These are phyloP conservation scores for Eilema depressum DNA, from an alignment of 2,888 invertebrate species.

Conservation along the genomic window DNA sequence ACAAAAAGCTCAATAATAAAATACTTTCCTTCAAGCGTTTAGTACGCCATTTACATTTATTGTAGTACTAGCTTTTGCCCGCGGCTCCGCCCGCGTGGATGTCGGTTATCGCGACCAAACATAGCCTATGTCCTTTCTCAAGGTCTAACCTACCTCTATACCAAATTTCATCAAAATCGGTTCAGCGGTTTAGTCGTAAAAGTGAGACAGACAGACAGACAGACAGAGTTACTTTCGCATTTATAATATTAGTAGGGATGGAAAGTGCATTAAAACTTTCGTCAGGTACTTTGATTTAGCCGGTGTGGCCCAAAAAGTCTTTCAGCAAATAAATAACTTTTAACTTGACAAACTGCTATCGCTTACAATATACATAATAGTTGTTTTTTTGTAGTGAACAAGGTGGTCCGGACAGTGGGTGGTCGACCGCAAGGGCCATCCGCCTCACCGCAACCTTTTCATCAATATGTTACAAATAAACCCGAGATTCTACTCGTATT, in stretches of 20 bases:
- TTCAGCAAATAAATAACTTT: slow-evolving; percentile 47
- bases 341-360: slow-evolving; percentile 57
- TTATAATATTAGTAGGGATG: too few relatives aligned
- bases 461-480: slow-evolving; percentile 53
- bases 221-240: too few relatives aligned
- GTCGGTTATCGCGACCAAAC: too few relatives aligned
- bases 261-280: neutral
- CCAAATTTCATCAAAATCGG: too few relatives aligned
- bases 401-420: slow-evolving; percentile 70
- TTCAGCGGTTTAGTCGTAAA: too few relatives aligned
- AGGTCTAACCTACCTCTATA: too few relatives aligned
- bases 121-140: too few relatives aligned
- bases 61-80: too few relatives aligned
- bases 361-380: slow-evolving; percentile 58
- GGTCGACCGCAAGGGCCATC: slow-evolving; percentile 67
- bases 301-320: slow-evolving; percentile 35
- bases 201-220: too few relatives aligned
- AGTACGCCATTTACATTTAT: slow-evolving; percentile 9
- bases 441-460: slow-evolving; percentile 49
- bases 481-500: slow-evolving; percentile 45
- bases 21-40: neutral
- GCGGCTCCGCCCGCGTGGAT: too few relatives aligned
- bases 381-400: slow-evolving; percentile 60
- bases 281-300: slow-evolving; percentile 9
- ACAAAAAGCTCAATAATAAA: neutral